Evolutionary conservation across 2,797 vertebrate genomes (phyloP).

Genomic region (Arrhamphus sclerolepis): DNA sequence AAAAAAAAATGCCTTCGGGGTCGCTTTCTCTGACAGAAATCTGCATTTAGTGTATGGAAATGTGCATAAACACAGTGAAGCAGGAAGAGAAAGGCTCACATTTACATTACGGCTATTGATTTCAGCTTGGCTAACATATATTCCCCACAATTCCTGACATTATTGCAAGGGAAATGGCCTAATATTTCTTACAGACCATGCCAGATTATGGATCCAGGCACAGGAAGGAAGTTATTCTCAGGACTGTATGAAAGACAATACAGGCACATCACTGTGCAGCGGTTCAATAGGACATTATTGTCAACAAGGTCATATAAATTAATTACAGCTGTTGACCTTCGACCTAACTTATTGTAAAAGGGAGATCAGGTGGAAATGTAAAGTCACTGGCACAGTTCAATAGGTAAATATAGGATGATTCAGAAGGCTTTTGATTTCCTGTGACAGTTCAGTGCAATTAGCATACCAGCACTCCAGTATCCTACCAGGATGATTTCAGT

Average conservation of each 20-base stretch:
- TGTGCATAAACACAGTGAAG: constrained; percentile 35
- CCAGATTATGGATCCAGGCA: constrained; percentile 67
- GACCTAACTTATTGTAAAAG: constrained; percentile 53
- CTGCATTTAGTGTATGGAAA: constrained; percentile 32
- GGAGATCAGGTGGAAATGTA: constrained; percentile 51
- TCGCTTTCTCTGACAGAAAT: constrained; percentile 26
- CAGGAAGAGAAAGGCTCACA: constrained; percentile 43
- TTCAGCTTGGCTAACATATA: constrained; percentile 45
- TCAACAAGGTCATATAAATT: constrained; percentile 64
- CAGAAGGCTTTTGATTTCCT: constrained; percentile 58
- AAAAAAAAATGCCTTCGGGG: constrained; percentile 30
- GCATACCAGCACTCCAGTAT: constrained; percentile 31
- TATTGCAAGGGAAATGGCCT: constrained; percentile 42
- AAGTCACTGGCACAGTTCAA: constrained; percentile 34
- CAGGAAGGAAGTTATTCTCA: constrained; percentile 77
- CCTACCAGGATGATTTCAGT: constrained; percentile 25
- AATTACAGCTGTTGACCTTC: constrained; percentile 61
- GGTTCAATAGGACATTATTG: constrained; percentile 57
- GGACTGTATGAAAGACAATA: constrained; percentile 71
- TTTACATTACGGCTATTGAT: constrained; percentile 71
- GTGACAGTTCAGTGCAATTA: constrained; percentile 41
- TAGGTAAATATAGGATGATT: constrained; percentile 35
- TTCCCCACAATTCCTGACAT: constrained; percentile 52
- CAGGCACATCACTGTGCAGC: constrained; percentile 15
- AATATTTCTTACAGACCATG: constrained; percentile 63